phyloP scores from a whole-genome alignment of 2,797 vertebrate genomes.

The Valencia hispanica region DNA sequence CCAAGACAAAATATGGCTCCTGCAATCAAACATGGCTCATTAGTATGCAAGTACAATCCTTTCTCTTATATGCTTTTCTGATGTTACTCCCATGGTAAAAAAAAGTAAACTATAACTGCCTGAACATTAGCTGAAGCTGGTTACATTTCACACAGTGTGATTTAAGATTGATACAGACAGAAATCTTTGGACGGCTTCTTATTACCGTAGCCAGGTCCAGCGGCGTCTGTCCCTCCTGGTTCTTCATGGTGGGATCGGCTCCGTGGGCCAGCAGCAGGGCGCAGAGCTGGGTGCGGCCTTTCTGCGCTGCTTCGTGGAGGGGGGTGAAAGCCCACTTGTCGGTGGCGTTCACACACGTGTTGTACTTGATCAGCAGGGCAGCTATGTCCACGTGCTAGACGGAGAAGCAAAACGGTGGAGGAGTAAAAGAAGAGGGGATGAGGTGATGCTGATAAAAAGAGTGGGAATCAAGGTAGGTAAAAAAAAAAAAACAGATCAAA shows the following conservation, averaged over 20 bases:
- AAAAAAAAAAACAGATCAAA: neutral
- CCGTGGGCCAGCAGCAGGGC: slow-evolving; percentile 83
- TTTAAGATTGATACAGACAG: neutral
- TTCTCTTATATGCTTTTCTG: slow-evolving; percentile 6
- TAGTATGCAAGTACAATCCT: neutral
- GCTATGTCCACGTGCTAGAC: slow-evolving; percentile 85
- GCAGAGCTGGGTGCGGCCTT: slow-evolving; percentile 79
- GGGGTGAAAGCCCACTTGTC: slow-evolving; percentile 85
- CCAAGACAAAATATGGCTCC: neutral
- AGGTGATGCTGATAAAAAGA: neutral
- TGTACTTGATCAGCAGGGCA: slow-evolving; percentile 85
- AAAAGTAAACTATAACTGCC: slow-evolving; percentile 4
- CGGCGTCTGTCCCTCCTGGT: slow-evolving; percentile 86
- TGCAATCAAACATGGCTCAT: slow-evolving; percentile 27
- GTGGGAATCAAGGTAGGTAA: neutral
- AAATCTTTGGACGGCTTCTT: neutral
- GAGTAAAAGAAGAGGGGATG: slow-evolving; percentile 1
- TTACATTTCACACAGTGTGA: neutral
- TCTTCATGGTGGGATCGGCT: slow-evolving; percentile 86
- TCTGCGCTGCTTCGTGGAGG: slow-evolving; percentile 81
- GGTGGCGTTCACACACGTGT: slow-evolving; percentile 83
- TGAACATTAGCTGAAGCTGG: slow-evolving; percentile 2
- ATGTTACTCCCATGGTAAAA: slow-evolving; percentile 4
- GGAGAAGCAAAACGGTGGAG: neutral
- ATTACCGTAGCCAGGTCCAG: slow-evolving; percentile 84